phyloP scores from a whole-genome alignment of 2,113 vertebrate genomes.

The Crotalus viridis region DNA sequence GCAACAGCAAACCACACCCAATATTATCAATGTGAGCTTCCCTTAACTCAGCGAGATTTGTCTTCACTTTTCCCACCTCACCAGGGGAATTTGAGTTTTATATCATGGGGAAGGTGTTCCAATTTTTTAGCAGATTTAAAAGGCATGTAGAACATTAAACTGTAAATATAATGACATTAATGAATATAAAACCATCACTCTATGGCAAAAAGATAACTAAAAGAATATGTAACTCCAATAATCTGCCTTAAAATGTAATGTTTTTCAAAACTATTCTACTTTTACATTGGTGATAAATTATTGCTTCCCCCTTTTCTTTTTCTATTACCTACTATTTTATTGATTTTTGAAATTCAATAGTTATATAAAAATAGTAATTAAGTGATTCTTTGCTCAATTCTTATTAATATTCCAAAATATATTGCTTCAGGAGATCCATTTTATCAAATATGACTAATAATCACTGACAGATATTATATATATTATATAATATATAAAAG shows the following conservation, averaged over 20 bases:
- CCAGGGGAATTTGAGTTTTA: background rate
- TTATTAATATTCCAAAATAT: background rate
- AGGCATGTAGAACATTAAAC: background rate
- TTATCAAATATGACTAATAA: background rate
- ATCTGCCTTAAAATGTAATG: background rate
- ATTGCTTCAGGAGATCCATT: background rate
- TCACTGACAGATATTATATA: background rate
- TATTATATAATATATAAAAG: too few relatives aligned
- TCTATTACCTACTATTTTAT: too few relatives aligned
- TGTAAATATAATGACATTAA: background rate
- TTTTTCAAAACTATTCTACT: background rate
- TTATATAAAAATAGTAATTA: too few relatives aligned
- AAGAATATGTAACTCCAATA: background rate
- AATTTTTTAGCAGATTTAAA: background rate
- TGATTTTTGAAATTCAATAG: too few relatives aligned
- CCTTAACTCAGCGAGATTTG: background rate
- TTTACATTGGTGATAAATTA: background rate
- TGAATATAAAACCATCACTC: background rate
- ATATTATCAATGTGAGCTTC: background rate
- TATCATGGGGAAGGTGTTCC: background rate
- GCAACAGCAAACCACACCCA: too few relatives aligned
- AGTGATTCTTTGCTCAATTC: background rate
- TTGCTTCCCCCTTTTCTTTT: too few relatives aligned
- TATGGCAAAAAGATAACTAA: background rate
- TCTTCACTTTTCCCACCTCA: background rate